Evolutionary conservation across 2,888 invertebrate species (phyloP).

Genomic region (Beris chalybata): DNA sequence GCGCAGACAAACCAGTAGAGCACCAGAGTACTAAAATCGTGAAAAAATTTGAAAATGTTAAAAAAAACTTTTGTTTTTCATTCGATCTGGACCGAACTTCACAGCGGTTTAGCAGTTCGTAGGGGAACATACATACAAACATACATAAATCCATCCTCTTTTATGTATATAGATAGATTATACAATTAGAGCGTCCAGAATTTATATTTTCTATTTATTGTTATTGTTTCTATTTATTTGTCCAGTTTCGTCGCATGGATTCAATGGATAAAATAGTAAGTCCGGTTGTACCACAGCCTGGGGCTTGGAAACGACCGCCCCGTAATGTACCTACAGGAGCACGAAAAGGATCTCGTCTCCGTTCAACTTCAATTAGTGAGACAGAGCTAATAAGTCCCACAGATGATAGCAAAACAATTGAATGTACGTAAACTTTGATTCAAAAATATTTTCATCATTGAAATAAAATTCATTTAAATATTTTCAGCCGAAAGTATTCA

Average conservation of each 20-base stretch:
- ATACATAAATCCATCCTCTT: too few relatives aligned
- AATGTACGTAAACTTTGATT: constrained; percentile 43
- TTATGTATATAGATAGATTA: too few relatives aligned
- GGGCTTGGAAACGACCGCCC: constrained; percentile 73
- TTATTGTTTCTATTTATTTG: too few relatives aligned
- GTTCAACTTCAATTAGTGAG: constrained; percentile 59
- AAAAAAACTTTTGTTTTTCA: too few relatives aligned
- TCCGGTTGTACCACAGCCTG: constrained; percentile 88
- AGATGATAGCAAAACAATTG: constrained; percentile 51
- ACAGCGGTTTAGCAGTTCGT: too few relatives aligned
- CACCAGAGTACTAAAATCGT: too few relatives aligned
- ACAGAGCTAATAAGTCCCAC: constrained; percentile 55
- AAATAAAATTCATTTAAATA: constrained; percentile 10
- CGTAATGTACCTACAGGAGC: constrained; percentile 53
- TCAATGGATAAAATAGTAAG: constrained; percentile 88
- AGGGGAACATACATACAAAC: too few relatives aligned
- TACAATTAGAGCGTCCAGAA: too few relatives aligned
- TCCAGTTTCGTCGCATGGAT: constrained; percentile 68
- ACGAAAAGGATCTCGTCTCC: constrained; percentile 50
- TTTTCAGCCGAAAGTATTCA: constrained; percentile 48
- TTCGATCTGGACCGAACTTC: too few relatives aligned
- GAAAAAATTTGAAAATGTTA: too few relatives aligned
- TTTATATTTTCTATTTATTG: too few relatives aligned
- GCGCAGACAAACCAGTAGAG: too few relatives aligned
- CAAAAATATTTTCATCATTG: not conserved